phyloP scores from a whole-genome alignment of 2,888 invertebrate genomes.

The Onchidella celtica region DNA sequence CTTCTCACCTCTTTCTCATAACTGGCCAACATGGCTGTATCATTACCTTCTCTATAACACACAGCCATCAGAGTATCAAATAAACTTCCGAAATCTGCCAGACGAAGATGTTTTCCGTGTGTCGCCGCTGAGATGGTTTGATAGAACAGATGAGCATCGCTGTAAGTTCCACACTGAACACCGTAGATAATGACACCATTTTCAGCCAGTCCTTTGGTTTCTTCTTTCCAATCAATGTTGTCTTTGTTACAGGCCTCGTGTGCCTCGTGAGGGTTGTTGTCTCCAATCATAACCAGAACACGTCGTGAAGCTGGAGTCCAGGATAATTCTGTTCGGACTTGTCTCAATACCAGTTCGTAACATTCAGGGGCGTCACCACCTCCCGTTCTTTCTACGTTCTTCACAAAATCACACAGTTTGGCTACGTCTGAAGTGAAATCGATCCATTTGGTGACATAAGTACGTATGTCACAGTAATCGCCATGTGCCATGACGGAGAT shows the following conservation, averaged over 20 bases:
- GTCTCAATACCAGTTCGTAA: slow-evolving; percentile 76
- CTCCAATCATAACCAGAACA: slow-evolving; percentile 76
- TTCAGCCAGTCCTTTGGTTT: slow-evolving; percentile 59
- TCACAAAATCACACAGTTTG: slow-evolving; percentile 63
- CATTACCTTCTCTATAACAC: slow-evolving; percentile 68
- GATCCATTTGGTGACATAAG: slow-evolving; percentile 69
- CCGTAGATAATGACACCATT: slow-evolving; percentile 46
- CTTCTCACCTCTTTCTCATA: slow-evolving; percentile 68
- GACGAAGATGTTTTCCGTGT: slow-evolving; percentile 67
- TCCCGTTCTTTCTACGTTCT: slow-evolving; percentile 62
- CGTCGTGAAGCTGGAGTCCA: slow-evolving; percentile 75
- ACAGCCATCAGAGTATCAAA: slow-evolving; percentile 77
- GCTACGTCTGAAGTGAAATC: slow-evolving; percentile 64
- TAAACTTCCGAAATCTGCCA: slow-evolving; percentile 71
- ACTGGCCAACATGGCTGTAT: slow-evolving; percentile 16
- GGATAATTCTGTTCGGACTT: slow-evolving; percentile 69
- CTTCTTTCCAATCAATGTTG: slow-evolving; percentile 71
- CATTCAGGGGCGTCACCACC: slow-evolving; percentile 76
- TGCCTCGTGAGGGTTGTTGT: slow-evolving; percentile 73
- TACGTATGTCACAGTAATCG: slow-evolving; percentile 72
- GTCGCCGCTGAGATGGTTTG: slow-evolving; percentile 64
- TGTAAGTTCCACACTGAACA: slow-evolving; percentile 44
- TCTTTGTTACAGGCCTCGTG: slow-evolving; percentile 62
- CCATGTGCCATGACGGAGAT: slow-evolving; percentile 77
- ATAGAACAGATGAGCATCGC: slow-evolving; percentile 62